Base-by-base conservation (phyloP, 2,888 invertebrate genomes). In the Phortica magna region DNA sequence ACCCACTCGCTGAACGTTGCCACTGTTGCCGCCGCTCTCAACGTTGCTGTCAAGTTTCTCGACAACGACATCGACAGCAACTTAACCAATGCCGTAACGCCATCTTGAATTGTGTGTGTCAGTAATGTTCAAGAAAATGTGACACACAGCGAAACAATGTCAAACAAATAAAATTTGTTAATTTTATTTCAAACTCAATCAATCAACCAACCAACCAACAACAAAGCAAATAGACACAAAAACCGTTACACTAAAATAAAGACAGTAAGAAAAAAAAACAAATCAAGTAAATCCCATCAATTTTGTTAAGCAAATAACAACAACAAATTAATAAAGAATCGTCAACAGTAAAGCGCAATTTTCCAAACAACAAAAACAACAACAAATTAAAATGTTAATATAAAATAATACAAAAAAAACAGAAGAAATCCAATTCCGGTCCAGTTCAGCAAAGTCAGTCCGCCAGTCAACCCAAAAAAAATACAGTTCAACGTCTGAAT, bases 401-500 rank as follows among this genome's bases (percentile, higher is more conserved):
- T 74, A 75, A 61, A 77, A 76, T 39, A 82, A 80, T 76, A 85
- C n/a, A 77, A 79, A 31, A 70, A 85, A 85, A 70, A 70, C 43
- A 55, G 57, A 73, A 70, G 9, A 70, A 74, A 70, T 67, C 19
- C 64, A 77, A 76, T 31, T 39, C 10, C 22, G 39, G 14, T 14
- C 64, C 64, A 31, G 64, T 19, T 61, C 17, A 61, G 22, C 61
- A 5, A 5, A 55, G 17, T n/a, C 55, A 55, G n/a, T 64, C 41
- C n/a, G 41, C 17, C 39, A 42, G 19, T 14, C 19, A 48, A 68
- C 42, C 19, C 68, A 68, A 68, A 68, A 2, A 71, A 87, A 86
- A 75, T 86, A 83, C 89, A 85, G 84, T 88, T 86, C 59, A 85
- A 79, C 89, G 89, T 89, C 89, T 89, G 89, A 89, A 89, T 89